These are phyloP conservation scores for Agonopterix heracliana DNA, from an alignment of 2,888 invertebrate species.

Conservation along the genomic window DNA sequence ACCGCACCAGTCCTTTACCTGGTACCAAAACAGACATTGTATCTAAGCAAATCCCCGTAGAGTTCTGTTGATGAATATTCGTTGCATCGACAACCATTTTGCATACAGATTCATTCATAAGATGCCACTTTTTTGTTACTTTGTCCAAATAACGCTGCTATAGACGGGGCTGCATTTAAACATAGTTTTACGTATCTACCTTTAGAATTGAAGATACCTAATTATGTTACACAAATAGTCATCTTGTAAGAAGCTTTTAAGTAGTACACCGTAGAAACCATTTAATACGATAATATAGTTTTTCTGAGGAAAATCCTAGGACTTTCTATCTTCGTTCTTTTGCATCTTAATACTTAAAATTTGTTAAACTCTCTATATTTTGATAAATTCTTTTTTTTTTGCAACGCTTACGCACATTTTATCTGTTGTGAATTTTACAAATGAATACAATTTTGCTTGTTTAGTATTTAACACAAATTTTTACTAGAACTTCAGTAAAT, in stretches of 20 bases:
- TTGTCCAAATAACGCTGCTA: slow-evolving; percentile 41
- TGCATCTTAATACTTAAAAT: slow-evolving; percentile 19
- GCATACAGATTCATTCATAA: slow-evolving; percentile 38
- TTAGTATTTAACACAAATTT: neutral
- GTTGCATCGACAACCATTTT: slow-evolving; percentile 54
- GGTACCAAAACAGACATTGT: slow-evolving; percentile 66
- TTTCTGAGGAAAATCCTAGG: slow-evolving; percentile 9
- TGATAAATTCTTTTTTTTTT: slow-evolving; percentile 27
- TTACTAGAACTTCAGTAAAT: no score
- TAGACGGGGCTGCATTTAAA: slow-evolving; percentile 48
- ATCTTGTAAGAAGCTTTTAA: slow-evolving; percentile 23
- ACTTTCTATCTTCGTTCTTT: slow-evolving; percentile 20
- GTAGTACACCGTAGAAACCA: slow-evolving; percentile 14
- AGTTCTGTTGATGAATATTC: slow-evolving; percentile 41
- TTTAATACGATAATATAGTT: no score
- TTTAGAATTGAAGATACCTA: slow-evolving; percentile 1
- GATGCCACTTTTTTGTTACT: slow-evolving; percentile 38
- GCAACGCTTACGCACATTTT: slow-evolving; percentile 63
- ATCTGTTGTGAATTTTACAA: slow-evolving; percentile 27
- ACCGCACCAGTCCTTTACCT: slow-evolving; percentile 78
- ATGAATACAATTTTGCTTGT: slow-evolving; percentile 33
- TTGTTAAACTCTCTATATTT: slow-evolving; percentile 21
- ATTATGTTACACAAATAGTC: slow-evolving; percentile 11
- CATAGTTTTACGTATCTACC: slow-evolving; percentile 21
- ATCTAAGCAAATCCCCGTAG: slow-evolving; percentile 63